phyloP scores from a whole-genome alignment of 2,113 vertebrate genomes.

The Melospiza melodia region DNA sequence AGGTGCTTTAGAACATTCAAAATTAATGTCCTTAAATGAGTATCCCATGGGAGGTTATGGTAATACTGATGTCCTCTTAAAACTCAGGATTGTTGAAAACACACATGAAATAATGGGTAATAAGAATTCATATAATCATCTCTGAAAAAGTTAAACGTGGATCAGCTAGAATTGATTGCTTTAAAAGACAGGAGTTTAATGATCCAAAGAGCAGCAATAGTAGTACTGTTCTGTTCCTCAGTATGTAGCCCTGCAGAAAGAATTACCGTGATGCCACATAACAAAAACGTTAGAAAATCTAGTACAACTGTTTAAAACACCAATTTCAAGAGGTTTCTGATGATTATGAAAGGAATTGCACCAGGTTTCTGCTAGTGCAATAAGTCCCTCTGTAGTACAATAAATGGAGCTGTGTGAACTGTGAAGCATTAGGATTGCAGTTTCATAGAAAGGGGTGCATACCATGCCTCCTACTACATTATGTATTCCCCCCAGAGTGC shows the following conservation, averaged over 20 bases:
- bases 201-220: neutral
- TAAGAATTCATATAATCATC: neutral
- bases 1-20: neutral
- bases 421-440: slow-evolving; percentile 17
- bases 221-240: neutral
- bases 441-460: slow-evolving; percentile 20
- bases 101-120: neutral
- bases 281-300: neutral
- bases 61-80: neutral
- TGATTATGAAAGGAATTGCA: neutral
- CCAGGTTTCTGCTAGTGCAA: neutral
- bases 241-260: slow-evolving; percentile 11
- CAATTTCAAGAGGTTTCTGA: neutral
- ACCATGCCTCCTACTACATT: neutral
- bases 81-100: neutral
- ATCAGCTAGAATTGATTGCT: neutral
- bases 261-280: neutral
- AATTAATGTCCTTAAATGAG: neutral
- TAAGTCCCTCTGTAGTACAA: neutral
- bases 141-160: slow-evolving; percentile 13
- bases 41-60: neutral
- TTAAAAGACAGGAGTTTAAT: slow-evolving; percentile 8
- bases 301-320: slow-evolving; percentile 11
- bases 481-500: neutral
- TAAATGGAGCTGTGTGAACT: slow-evolving; percentile 11